Evolutionary conservation across 2,113 vertebrate genomes (phyloP).

Genomic region (Hyperopisus bebe): DNA sequence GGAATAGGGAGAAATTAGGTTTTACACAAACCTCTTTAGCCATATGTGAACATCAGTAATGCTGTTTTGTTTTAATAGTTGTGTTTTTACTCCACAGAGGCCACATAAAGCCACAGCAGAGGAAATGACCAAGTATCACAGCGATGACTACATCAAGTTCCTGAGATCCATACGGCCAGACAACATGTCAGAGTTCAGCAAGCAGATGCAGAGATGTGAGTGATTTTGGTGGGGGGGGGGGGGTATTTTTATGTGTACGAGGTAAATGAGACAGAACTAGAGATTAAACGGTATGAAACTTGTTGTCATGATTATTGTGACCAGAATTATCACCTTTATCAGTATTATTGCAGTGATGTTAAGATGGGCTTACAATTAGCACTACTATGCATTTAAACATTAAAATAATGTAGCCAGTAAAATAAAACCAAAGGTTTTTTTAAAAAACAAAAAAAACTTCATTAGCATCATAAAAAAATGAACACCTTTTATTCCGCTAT

Average conservation of each 20-base stretch:
- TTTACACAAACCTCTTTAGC: neutral
- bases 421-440: too few species aligned
- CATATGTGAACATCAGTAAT: neutral
- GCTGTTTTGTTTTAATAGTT: neutral
- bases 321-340: too few species aligned
- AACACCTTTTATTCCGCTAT: too few species aligned
- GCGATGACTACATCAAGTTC: conserved; percentile 97
- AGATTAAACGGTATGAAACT: too few species aligned
- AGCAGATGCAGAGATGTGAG: conserved; percentile 99
- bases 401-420: too few species aligned
- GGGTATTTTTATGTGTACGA: neutral
- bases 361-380: too few species aligned
- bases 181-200: conserved; percentile 99
- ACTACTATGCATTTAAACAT: too few species aligned
- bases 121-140: conserved; percentile 99
- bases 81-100: conserved; percentile 59
- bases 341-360: too few species aligned
- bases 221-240: neutral
- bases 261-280: neutral
- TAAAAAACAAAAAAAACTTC: too few species aligned
- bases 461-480: too few species aligned
- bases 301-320: too few species aligned
- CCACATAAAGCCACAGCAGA: conserved; percentile 94
- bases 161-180: conserved; percentile 92
- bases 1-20: neutral